phyloP scores from a whole-genome alignment of 2,113 vertebrate genomes.

The Panthera uncia region DNA sequence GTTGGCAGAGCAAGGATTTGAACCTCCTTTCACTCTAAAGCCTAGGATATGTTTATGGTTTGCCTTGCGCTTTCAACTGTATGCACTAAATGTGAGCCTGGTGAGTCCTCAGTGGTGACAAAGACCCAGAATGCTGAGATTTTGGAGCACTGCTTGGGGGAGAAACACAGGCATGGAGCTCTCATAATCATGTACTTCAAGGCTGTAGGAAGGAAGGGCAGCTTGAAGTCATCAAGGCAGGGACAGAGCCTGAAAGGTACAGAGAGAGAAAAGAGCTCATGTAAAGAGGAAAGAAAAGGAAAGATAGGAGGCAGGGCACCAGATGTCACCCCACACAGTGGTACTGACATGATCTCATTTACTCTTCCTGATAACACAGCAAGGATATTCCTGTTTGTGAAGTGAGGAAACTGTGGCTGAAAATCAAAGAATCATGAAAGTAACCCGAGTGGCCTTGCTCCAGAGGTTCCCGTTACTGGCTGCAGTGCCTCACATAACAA shows the following conservation, averaged over 20 bases:
- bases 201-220: neutral
- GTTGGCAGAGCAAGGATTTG: neutral
- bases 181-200: neutral
- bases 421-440: neutral
- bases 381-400: neutral
- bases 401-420: neutral
- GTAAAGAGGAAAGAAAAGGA: neutral
- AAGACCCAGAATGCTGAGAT: neutral
- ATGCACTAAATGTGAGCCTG: neutral
- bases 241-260: neutral
- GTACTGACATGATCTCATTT: neutral
- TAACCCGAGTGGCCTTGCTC: neutral
- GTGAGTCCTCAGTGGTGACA: neutral
- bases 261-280: neutral
- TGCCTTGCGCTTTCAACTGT: neutral
- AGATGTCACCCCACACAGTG: neutral
- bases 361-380: neutral
- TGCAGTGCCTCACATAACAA: neutral
- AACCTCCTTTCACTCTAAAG: neutral
- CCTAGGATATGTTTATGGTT: neutral
- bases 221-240: neutral
- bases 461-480: neutral
- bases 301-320: too few species aligned
- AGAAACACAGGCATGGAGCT: neutral
- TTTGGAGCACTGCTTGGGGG: neutral